Evolutionary conservation across 1,140 invertebrate species (phyloP), one percentile per base, ranked within the genome.

Genomic region (Pomacea maculata): DNA sequence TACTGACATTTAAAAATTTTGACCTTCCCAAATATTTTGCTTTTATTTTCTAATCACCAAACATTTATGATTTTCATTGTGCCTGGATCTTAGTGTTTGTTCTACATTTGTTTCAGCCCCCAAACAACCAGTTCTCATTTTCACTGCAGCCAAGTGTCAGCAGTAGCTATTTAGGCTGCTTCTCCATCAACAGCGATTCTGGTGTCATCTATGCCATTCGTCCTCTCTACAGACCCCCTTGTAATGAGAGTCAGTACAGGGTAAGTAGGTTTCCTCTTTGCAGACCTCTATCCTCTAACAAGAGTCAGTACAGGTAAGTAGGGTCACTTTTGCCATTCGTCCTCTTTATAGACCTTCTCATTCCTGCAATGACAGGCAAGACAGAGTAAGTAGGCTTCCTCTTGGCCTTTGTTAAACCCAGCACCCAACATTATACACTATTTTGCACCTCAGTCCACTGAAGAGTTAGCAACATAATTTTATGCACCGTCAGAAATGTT

Each of bases 41-140:
- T 45, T 45, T 45, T 45, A 45, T 45, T 45, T 45, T 45, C 34
- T 6, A 45, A 6, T 45, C 34, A 45, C 34, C 34, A 45, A 45
- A 45, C 34, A 45, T 45, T 45, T 45, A 2, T 61, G 9, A 61
- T 61, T 61, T 11, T 14, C 11, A 11, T 61, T 61, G 57, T 61
- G 1, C 57, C 15, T 61, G 57, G 15, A 4, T 61, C 11, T 17
- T 61, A 61, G 57, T 17, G 15, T 11, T 61, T 17, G 15, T 11
- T 61, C 57, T 14, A 61, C 57, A 75, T 78, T 45, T 67, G 65
- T 82, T 82, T 52, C 76, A 86, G 85, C 80, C 85, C 52, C 85
- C 85, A 54, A 84, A 84, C 82, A 86, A 86, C 79, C 79, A 82
- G 19, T 81, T 85, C n/a, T 67, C 64, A 19, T 86, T 85, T 65